phyloP scores from a whole-genome alignment of 2,113 vertebrate species.

The Pionites leucogaster region DNA sequence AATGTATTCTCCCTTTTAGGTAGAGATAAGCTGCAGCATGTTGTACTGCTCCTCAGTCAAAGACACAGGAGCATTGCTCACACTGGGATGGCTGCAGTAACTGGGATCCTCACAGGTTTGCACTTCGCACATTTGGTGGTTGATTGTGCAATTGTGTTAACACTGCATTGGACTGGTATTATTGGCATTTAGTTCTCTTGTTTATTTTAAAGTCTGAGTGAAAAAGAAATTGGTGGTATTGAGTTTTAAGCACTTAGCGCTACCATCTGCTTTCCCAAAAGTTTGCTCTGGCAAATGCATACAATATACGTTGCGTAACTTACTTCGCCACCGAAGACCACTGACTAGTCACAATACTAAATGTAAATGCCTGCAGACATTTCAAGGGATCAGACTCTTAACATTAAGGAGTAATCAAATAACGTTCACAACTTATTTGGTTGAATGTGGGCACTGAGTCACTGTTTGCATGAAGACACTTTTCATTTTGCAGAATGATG shows the following conservation, averaged over 20 bases:
- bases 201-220: neutral
- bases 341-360: neutral
- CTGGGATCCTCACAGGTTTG: neutral
- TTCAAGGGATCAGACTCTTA: neutral
- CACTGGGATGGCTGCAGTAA: accelerated
- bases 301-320: neutral
- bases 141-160: neutral
- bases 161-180: neutral
- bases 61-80: neutral
- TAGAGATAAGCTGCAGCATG: neutral
- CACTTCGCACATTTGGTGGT: neutral
- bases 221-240: neutral
- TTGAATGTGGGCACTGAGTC: neutral
- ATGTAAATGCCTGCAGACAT: neutral
- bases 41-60: neutral
- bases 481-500: neutral
- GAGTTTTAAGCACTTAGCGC: neutral
- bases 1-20: neutral
- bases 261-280: neutral
- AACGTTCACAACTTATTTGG: neutral
- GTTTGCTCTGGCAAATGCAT: neutral
- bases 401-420: neutral
- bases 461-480: neutral
- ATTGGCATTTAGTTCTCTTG: neutral
- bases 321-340: neutral